Evolutionary conservation across 2,797 vertebrate species (phyloP), one percentile per base, ranked within the genome.

Genomic region (Danio aesculapii): DNA sequence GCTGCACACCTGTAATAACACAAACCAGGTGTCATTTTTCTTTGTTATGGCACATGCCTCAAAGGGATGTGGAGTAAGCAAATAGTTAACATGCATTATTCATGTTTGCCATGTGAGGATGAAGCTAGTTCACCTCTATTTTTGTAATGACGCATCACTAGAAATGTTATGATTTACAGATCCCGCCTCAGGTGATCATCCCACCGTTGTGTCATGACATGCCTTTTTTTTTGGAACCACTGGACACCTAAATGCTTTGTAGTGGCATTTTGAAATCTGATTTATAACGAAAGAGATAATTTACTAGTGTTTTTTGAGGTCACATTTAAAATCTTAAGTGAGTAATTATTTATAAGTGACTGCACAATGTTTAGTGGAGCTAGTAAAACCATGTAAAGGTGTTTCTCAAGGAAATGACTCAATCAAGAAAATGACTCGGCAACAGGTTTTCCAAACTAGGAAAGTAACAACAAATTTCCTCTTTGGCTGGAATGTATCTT

Each of bases 401-500:
- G 8, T 74, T 52, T 79, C 58, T 70, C 13, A 58, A 19, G 73
- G 73, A 84, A 82, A 75, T 73, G 62, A 77, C 72, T 67, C 67
- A 87, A 11, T 70, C 13, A 58, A 19, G 73, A 69, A 84, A 82
- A 75, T 73, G 62, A 77, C 72, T 67, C 67, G 41, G 72, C 72
- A 75, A 83, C 63, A 44, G 53, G 13, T 81, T 81, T 81, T 79
- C 77, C 76, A 81, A 68, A 55, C 53, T 75, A 75, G 68, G 46
- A 58, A 44, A 47, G 71, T 71, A 50, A 47, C 74, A 58, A 47
- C 69, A 52, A 69, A 82, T 49, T 77, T 86, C 78, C 81, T 52
- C 59, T 30, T 74, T 61, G 43, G 52, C 50, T 75, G 58, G 57
- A 75, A 69, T 76, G 41, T 13, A 21, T 30, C 16, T 14, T 8